A percentile compares a stretch with the other conserved stretches of the same genome.
Conservation (phyloP, 2,113 vertebrate genomes). For the Nycticebus coucang region DNA sequence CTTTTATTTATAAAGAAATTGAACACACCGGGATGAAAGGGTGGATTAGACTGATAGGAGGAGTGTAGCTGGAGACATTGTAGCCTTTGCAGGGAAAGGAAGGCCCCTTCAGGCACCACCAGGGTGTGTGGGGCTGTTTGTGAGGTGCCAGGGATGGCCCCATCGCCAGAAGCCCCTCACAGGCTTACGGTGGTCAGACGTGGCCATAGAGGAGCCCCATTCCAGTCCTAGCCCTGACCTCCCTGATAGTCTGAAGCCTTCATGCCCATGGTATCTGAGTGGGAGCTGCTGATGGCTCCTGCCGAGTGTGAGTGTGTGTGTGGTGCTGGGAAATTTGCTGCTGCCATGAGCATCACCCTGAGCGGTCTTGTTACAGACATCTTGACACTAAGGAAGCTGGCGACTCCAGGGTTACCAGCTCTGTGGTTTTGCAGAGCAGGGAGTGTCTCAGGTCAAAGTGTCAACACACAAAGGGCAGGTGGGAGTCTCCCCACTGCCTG, state of each 20-base stretch:
- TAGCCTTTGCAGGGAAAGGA: neutral
- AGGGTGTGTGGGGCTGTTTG: neutral
- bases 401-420: rapidly evolving
- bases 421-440: neutral
- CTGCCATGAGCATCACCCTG: neutral
- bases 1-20: neutral
- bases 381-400: rapidly evolving
- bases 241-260: neutral
- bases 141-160: neutral
- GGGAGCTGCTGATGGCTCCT: neutral
- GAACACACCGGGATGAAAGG: no score
- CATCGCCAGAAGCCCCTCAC: no score
- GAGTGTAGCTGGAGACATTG: neutral
- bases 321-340: no score
- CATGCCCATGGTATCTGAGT: no score
- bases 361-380: neutral
- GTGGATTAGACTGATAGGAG: neutral
- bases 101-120: neutral
- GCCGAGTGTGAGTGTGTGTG: neutral
- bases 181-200: neutral
- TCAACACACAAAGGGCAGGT: neutral
- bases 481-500: no score
- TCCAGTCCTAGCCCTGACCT: neutral
- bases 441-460: no score
- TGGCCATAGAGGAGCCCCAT: neutral